Base-by-base conservation (phyloP, 2,113 vertebrate genomes). In the Nematolebias whitei region DNA sequence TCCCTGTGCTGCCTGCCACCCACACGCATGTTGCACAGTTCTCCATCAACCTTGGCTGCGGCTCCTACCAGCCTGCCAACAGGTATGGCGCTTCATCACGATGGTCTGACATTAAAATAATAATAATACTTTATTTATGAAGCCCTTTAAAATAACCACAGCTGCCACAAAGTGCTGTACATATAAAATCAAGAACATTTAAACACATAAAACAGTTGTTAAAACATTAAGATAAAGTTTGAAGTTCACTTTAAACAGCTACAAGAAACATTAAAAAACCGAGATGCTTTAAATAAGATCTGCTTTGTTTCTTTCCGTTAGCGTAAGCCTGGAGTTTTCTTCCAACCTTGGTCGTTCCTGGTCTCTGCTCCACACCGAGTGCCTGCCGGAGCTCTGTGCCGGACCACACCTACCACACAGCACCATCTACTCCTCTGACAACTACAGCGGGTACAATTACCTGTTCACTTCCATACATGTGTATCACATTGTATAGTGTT, bases 11-110 rank as follows among this genome's bases (percentile, higher is more conserved):
- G 2, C 95, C 96, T 64, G 91, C 93, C 43, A 92, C 94, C 0
- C 92, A 94, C 86, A 97, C 97, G 13, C 97, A 99, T 62, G 93
- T 98, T 86, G 94, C 94, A 71, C 96, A 99, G 71, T 99, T 99
- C 90, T 99, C 97, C 72, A 95, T 99, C 88, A 98, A 98, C 85
- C 88, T 99, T 48, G 98, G 98, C 56, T 99, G 98, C 84, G 98
- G 97, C 79, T 96, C 96, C 18, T 95, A 96, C 55, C 96, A 98
- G 63, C 95, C 95, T 48, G 95, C 95, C 59, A 98, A 98, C 94
- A 99, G 98, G 97, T 99, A 93, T 38, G 51, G 71, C 63, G 56
- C 63, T 68, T 51, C 8, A 77, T 63, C 60, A 4, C 1, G 14
- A 61, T 18, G 47, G 67, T 55, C 65, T 40, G 47, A 41, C n/a